phyloP scores from a whole-genome alignment of 2,888 invertebrate species.

The Sarcophaga subvicina region DNA sequence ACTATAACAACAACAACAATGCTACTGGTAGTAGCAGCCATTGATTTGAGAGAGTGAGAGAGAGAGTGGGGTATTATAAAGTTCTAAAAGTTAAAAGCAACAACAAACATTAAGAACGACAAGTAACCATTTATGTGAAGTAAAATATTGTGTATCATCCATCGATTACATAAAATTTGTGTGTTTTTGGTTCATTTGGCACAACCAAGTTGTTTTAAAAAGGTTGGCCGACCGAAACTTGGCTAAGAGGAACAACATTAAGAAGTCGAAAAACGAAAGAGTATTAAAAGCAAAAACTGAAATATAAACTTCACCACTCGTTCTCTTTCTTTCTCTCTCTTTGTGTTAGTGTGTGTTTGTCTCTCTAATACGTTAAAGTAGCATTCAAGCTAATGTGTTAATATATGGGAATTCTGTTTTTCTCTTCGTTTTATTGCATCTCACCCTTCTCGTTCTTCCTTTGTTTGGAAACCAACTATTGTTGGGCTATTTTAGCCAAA shows the following conservation, averaged over 20 bases:
- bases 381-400: conserved; percentile 59
- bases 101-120: neutral
- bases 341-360: too few species aligned
- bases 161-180: conserved; percentile 59
- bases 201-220: too few species aligned
- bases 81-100: conserved; percentile 40
- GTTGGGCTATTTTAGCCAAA: neutral
- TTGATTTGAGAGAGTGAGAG: neutral
- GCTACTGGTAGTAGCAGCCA: neutral
- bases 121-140: conserved; percentile 43
- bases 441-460: neutral
- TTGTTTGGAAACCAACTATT: neutral
- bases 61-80: conserved; percentile 23
- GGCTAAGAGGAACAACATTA: conserved; percentile 21
- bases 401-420: conserved; percentile 52
- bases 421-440: neutral
- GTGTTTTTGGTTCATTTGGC: conserved; percentile 33
- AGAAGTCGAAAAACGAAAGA: neutral
- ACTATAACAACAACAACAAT: neutral
- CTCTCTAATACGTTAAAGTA: conserved; percentile 16
- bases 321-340: neutral
- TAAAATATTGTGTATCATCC: conserved; percentile 13
- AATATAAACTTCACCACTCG: neutral
- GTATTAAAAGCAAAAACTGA: neutral
- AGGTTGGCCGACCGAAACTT: neutral